phyloP scores from a whole-genome alignment of 2,113 vertebrate species.

The Neopipo cinnamomea region DNA sequence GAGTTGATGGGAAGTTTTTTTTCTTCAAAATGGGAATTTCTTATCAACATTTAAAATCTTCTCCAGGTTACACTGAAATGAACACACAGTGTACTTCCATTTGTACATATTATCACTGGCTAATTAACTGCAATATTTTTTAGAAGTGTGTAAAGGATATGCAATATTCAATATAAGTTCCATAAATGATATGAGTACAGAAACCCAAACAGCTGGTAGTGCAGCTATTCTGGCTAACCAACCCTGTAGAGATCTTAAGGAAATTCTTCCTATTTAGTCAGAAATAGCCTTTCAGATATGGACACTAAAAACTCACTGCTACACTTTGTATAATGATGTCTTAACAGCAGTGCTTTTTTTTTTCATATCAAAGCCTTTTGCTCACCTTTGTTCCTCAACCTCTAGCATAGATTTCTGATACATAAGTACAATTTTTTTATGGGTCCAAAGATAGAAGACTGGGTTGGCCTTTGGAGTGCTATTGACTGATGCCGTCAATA shows the following conservation, averaged over 20 bases:
- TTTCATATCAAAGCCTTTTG: background rate
- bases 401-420: background rate
- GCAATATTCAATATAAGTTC: background rate
- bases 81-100: background rate
- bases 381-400: background rate
- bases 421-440: background rate
- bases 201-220: background rate
- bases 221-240: background rate
- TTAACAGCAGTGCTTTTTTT: background rate
- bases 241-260: background rate
- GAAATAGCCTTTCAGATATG: background rate
- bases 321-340: background rate
- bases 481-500: background rate
- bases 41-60: background rate
- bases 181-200: background rate
- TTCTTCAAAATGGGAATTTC: background rate
- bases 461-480: background rate
- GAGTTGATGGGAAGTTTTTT: background rate
- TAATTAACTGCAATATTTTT: background rate
- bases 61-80: rapidly evolving
- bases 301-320: background rate
- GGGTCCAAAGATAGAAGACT: background rate
- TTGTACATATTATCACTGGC: background rate
- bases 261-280: background rate
- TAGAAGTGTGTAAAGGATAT: background rate